Conservation (phyloP, 2,888 invertebrate genomes). For the Drosophila kambysellisi region DNA sequence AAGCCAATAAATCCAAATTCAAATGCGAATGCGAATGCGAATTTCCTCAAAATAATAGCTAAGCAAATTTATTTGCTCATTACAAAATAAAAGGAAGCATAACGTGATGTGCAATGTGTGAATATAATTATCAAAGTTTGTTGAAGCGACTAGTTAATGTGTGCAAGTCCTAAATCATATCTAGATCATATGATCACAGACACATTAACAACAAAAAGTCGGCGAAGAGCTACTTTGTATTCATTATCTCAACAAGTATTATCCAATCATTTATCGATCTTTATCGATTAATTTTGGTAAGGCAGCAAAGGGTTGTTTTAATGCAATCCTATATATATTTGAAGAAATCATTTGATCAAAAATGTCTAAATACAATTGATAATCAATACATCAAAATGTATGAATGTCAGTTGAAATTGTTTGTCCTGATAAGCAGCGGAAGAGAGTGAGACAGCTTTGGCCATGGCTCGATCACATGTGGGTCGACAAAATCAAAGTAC, state of each 20-base stretch:
- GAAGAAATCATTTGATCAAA: background rate
- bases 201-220: background rate
- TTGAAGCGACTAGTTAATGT: background rate
- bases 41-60: constrained; percentile 6
- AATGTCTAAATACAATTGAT: background rate
- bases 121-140: constrained; percentile 32
- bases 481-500: constrained; percentile 47
- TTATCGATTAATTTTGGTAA: background rate
- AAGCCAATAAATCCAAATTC: constrained; percentile 14
- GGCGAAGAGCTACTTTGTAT: background rate
- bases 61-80: constrained; percentile 44
- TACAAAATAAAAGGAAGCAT: constrained; percentile 19
- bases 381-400: background rate
- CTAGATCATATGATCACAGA: background rate
- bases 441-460: background rate
- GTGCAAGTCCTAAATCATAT: background rate
- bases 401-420: background rate
- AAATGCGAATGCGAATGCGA: background rate
- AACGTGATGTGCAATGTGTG: constrained; percentile 10
- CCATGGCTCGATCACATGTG: constrained; percentile 25
- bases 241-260: background rate
- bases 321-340: background rate
- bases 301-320: background rate
- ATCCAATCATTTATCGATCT: background rate
- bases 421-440: constrained; percentile 7